These are phyloP conservation scores for Triplophysa dalaica DNA, from an alignment of 2,113 vertebrate genomes.

Conservation along the genomic window DNA sequence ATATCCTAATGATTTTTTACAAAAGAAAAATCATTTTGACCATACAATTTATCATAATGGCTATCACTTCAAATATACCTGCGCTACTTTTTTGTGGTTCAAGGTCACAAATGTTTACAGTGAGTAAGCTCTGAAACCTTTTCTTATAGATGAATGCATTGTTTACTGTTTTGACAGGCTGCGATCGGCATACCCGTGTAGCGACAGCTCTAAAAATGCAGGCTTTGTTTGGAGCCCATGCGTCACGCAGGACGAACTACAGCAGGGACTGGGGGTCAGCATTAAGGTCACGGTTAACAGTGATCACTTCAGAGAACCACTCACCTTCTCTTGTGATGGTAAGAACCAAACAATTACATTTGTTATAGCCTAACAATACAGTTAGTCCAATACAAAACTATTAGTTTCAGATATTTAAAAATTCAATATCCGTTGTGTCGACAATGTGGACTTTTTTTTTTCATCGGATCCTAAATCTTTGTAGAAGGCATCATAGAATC, in stretches of 20 bases:
- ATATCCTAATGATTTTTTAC: too few relatives aligned
- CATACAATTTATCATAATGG: too few relatives aligned
- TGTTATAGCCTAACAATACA: background rate
- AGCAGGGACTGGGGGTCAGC: conserved; percentile 81
- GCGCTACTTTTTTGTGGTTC: too few relatives aligned
- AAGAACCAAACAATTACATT: conserved; percentile 51
- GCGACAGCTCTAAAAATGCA: conserved; percentile 71
- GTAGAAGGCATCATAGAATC: background rate
- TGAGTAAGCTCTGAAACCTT: too few relatives aligned
- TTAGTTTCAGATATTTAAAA: background rate
- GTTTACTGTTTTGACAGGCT: conserved; percentile 69
- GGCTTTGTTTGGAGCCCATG: conserved; percentile 86
- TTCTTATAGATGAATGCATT: too few relatives aligned
- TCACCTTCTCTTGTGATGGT: conserved; percentile 96
- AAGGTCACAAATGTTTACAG: too few relatives aligned
- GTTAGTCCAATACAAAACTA: background rate
- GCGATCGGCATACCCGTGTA: conserved; percentile 74
- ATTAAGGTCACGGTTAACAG: conserved; percentile 88
- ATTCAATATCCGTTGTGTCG: background rate
- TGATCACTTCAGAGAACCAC: conserved; percentile 81
- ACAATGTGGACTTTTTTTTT: background rate
- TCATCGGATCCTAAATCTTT: background rate
- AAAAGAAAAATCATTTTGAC: too few relatives aligned
- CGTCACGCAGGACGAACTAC: conserved; percentile 79
- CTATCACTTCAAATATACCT: too few relatives aligned